These are phyloP conservation scores for Drosophila buzzatii DNA, from an alignment of 2,888 invertebrate species.

Conservation along the genomic window DNA sequence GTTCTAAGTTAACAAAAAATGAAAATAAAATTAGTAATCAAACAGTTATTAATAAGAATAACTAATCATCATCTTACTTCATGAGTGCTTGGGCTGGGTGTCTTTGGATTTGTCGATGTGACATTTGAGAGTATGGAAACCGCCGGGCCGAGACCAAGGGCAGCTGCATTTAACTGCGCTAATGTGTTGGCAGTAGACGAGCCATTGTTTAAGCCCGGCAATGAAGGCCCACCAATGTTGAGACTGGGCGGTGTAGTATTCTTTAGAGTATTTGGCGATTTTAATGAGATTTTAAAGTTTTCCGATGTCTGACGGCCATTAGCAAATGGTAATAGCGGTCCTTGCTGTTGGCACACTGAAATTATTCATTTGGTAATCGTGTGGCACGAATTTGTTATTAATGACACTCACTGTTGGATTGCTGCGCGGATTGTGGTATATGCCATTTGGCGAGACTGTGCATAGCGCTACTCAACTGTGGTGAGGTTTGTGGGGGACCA, in stretches of 20 bases:
- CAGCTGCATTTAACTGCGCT: slow-evolving; percentile 76
- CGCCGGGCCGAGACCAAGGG: slow-evolving; percentile 80
- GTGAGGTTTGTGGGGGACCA: slow-evolving; percentile 85
- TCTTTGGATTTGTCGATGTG: slow-evolving; percentile 93
- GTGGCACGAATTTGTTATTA: background rate
- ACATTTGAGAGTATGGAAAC: slow-evolving; percentile 84
- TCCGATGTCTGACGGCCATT: slow-evolving; percentile 85
- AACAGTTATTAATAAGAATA: background rate
- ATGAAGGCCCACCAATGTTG: slow-evolving; percentile 52
- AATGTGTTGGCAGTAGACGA: slow-evolving; percentile 53
- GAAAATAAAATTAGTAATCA: no score
- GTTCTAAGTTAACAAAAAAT: slow-evolving; percentile 57
- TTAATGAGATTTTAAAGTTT: slow-evolving; percentile 85
- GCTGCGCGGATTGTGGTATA: slow-evolving; percentile 87
- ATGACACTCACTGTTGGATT: slow-evolving; percentile 85
- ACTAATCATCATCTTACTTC: slow-evolving; percentile 83
- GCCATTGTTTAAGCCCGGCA: slow-evolving; percentile 56
- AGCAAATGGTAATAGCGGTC: slow-evolving; percentile 84
- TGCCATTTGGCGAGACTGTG: slow-evolving; percentile 89
- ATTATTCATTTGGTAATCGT: background rate
- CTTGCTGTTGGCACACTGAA: slow-evolving; percentile 83
- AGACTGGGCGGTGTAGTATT: slow-evolving; percentile 83
- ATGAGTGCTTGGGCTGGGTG: slow-evolving; percentile 91
- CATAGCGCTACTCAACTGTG: slow-evolving; percentile 82
- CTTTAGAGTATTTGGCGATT: slow-evolving; percentile 85